Evolutionary conservation across 1,140 invertebrate genomes (phyloP).

Genomic region (Metopolophium dirhodum): DNA sequence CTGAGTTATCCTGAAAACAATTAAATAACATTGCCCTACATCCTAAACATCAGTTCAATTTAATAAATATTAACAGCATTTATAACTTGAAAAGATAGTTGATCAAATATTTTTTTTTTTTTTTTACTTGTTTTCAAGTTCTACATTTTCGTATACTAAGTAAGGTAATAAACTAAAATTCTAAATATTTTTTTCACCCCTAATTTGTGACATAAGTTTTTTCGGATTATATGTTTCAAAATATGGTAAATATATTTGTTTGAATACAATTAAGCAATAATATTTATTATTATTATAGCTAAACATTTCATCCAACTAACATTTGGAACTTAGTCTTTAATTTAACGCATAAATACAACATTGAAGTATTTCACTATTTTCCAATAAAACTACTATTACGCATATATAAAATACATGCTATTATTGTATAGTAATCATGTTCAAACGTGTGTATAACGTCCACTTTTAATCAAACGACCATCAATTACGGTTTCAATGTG

Average conservation of each 20-base stretch:
- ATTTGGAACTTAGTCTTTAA: not conserved
- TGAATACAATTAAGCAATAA: not conserved
- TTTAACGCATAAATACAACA: not conserved
- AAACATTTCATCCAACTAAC: not conserved
- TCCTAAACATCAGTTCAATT: not conserved
- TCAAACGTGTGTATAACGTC: not conserved
- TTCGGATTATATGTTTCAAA: not conserved
- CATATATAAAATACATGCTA: not conserved
- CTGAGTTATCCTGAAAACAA: slow-evolving; percentile 37
- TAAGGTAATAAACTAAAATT: not conserved
- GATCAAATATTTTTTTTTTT: not conserved
- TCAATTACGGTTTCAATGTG: not conserved
- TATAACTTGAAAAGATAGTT: not conserved
- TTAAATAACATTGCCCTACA: slow-evolving; percentile 29
- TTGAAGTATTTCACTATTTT: not conserved
- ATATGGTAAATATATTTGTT: not conserved
- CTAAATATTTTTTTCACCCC: not conserved
- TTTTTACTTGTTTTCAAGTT: not conserved
- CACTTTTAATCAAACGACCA: not conserved
- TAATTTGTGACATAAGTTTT: not conserved
- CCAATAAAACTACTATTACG: not conserved
- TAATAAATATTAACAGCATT: slow-evolving; percentile 10
- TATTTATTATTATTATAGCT: not conserved
- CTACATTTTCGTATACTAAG: too few species aligned
- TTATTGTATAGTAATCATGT: not conserved